Evolutionary conservation across 1,140 invertebrate genomes (phyloP).

Genomic region (Papilio machaon): DNA sequence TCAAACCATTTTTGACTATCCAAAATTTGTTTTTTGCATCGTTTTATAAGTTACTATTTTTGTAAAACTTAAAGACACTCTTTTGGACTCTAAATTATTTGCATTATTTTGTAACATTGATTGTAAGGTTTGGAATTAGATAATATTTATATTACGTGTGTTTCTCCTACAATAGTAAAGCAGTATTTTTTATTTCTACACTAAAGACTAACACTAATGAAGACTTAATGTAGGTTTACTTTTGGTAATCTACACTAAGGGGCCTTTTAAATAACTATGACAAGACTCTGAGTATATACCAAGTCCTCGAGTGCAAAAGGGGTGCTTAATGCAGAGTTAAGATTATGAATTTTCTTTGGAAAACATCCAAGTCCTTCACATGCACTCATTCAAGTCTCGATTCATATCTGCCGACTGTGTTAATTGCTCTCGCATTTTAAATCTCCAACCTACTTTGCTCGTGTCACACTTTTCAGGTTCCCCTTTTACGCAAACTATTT

Average conservation of each 20-base stretch:
- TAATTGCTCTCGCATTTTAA: slow-evolving; percentile 39
- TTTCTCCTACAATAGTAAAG: too few relatives aligned
- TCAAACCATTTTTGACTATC: not conserved
- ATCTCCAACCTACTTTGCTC: slow-evolving; percentile 37
- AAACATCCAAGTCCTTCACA: slow-evolving; percentile 35
- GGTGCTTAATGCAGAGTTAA: slow-evolving; percentile 24
- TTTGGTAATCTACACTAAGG: not conserved
- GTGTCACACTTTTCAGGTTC: slow-evolving; percentile 19
- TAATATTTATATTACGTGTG: too few relatives aligned
- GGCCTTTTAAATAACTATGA: not conserved
- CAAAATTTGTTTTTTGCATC: too few relatives aligned
- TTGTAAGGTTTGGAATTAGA: too few relatives aligned
- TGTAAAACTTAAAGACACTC: too few relatives aligned
- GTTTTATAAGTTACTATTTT: too few relatives aligned
- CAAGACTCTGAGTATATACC: not conserved
- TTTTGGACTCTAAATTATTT: too few relatives aligned
- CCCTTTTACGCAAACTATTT: slow-evolving; percentile 23
- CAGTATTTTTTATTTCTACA: not conserved
- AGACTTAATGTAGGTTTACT: not conserved
- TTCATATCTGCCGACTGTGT: slow-evolving; percentile 40
- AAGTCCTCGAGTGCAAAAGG: not conserved
- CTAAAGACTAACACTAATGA: not conserved
- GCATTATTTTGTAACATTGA: too few relatives aligned
- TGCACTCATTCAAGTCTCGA: slow-evolving; percentile 37
- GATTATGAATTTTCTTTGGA: slow-evolving; percentile 34